Conservation (phyloP, 2,113 vertebrate genomes). For the Alexandromys fortis region DNA sequence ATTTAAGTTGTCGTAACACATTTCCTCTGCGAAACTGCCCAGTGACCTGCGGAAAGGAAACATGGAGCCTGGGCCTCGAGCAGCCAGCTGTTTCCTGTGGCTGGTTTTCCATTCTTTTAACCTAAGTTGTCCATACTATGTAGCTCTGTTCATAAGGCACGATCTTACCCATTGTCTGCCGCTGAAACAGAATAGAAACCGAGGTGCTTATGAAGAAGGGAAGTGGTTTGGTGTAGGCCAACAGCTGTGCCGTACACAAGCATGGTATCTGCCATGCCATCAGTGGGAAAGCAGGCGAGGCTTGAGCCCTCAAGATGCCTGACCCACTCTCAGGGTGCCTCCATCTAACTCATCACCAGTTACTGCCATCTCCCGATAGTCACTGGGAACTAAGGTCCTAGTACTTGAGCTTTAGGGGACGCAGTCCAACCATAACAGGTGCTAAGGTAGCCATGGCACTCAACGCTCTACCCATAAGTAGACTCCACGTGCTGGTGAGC, state of each 20-base stretch:
- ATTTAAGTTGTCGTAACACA: neutral
- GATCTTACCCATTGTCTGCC: neutral
- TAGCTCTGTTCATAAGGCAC: neutral
- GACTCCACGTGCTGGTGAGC: rapidly evolving
- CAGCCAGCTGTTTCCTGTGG: neutral
- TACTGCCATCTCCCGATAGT: neutral
- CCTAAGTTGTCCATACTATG: too few species aligned
- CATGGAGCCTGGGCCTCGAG: neutral
- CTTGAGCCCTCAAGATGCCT: neutral
- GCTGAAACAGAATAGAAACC: too few species aligned
- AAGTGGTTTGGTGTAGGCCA: neutral
- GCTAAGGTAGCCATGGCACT: neutral
- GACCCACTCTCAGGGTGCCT: neutral
- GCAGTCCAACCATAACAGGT: neutral
- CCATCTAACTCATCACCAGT: neutral
- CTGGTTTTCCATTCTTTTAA: neutral
- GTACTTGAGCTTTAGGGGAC: neutral
- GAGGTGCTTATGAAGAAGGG: neutral
- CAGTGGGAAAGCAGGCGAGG: neutral
- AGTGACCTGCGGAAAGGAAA: neutral
- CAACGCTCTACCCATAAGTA: neutral
- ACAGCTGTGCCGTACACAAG: neutral
- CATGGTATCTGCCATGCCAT: neutral
- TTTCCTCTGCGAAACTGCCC: neutral
- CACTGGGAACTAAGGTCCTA: neutral